A percentile compares a stretch with the other conserved stretches of the same genome.
Evolutionary conservation across 2,797 vertebrate genomes (phyloP).

Genomic region (Acanthurus lineatus): DNA sequence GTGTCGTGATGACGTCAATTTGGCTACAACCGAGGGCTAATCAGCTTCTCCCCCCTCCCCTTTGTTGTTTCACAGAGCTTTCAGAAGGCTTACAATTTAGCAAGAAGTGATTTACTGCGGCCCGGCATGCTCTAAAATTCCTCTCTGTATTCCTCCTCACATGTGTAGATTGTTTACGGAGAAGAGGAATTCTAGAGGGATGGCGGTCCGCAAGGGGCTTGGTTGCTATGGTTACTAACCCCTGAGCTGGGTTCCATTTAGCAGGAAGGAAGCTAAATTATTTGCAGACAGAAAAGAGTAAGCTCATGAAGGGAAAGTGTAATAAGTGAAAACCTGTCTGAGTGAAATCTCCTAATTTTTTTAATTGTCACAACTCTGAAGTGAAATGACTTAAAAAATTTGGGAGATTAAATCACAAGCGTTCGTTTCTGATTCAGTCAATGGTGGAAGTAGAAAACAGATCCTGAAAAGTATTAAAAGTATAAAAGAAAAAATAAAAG

Average conservation of each 20-base stretch:
- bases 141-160: constrained; percentile 80
- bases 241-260: constrained; percentile 81
- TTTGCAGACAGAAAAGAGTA: constrained; percentile 79
- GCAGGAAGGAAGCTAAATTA: constrained; percentile 83
- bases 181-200: constrained; percentile 86
- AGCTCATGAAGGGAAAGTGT: constrained; percentile 57
- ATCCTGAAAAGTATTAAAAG: background rate
- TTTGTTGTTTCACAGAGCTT: constrained; percentile 69
- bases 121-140: constrained; percentile 72
- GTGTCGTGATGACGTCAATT: constrained; percentile 78
- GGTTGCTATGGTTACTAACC: constrained; percentile 86
- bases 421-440: constrained; percentile 15
- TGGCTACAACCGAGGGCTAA: constrained; percentile 68
- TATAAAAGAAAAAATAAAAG: too few relatives aligned
- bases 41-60: constrained; percentile 41
- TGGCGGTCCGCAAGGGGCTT: constrained; percentile 79
- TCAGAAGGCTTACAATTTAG: constrained; percentile 78
- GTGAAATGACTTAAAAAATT: background rate
- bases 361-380: background rate
- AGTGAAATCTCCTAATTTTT: background rate
- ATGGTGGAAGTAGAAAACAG: background rate
- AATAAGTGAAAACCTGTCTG: constrained; percentile 51
- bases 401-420: background rate
- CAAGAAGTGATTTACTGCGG: constrained; percentile 75
- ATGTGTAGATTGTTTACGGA: constrained; percentile 86